These are phyloP conservation scores for Junonia oenone DNA, from an alignment of 2,888 invertebrate species.

Conservation along the genomic window DNA sequence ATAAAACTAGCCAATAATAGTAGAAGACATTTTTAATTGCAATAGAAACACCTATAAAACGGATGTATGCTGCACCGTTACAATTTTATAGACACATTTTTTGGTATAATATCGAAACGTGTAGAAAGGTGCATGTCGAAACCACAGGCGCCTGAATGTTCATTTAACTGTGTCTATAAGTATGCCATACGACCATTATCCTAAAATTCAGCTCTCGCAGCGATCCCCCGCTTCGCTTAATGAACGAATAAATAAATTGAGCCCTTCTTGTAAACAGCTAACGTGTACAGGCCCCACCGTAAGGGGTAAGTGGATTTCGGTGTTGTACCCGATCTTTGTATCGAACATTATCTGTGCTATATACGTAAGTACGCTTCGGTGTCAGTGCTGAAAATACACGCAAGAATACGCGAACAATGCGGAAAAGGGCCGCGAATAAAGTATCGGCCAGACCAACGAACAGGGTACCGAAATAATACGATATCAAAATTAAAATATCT, in stretches of 20 bases:
- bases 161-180: constrained; percentile 37
- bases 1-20: constrained; percentile 1
- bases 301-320: constrained; percentile 79
- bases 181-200: constrained; percentile 55
- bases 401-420: constrained; percentile 28
- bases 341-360: constrained; percentile 49
- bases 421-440: constrained; percentile 15
- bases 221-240: constrained; percentile 68
- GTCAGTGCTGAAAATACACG: constrained; percentile 25
- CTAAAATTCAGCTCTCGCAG: constrained; percentile 71
- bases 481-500: neutral
- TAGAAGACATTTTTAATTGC: constrained; percentile 5
- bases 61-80: neutral
- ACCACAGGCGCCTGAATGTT: constrained; percentile 37
- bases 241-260: constrained; percentile 77
- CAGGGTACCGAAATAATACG: neutral
- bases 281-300: constrained; percentile 63
- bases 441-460: neutral
- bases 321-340: constrained; percentile 65
- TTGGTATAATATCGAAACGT: constrained; percentile 1
- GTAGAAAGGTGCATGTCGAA: constrained; percentile 16
- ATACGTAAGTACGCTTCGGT: constrained; percentile 26
- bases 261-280: constrained; percentile 71
- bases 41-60: neutral
- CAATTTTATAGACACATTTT: neutral